Conservation (phyloP, 2,888 invertebrate species). For the Schizaphis graminum region DNA sequence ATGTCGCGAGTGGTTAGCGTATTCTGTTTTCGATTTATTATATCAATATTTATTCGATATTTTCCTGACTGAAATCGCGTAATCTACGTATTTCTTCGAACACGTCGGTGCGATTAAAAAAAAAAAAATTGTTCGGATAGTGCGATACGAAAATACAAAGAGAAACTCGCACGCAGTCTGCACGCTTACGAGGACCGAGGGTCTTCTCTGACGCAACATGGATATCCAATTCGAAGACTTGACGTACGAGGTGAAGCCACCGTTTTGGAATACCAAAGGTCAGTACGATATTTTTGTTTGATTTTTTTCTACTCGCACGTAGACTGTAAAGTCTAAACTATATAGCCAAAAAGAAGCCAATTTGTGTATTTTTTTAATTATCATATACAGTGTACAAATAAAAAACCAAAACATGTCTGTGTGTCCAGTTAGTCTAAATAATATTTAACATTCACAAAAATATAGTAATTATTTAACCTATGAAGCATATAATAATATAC, state of each 20-base stretch:
- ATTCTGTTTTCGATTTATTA: background rate
- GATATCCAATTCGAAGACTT: constrained; percentile 67
- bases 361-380: background rate
- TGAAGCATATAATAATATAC: background rate
- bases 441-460: background rate
- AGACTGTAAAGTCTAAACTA: background rate
- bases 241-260: constrained; percentile 59
- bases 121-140: background rate
- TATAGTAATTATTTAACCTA: background rate
- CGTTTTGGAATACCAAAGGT: constrained; percentile 64
- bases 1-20: background rate
- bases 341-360: background rate
- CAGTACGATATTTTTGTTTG: constrained; percentile 33
- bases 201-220: constrained; percentile 41
- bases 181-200: background rate
- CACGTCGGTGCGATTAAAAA: background rate
- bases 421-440: too few relatives aligned
- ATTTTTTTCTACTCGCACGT: background rate
- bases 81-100: background rate
- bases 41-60: background rate
- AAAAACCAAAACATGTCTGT: background rate
- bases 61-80: background rate
- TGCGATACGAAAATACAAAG: background rate
- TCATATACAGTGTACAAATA: background rate
- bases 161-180: background rate